Evolutionary conservation across 2,888 invertebrate genomes (phyloP).

Genomic region (Lucinisca nassula): DNA sequence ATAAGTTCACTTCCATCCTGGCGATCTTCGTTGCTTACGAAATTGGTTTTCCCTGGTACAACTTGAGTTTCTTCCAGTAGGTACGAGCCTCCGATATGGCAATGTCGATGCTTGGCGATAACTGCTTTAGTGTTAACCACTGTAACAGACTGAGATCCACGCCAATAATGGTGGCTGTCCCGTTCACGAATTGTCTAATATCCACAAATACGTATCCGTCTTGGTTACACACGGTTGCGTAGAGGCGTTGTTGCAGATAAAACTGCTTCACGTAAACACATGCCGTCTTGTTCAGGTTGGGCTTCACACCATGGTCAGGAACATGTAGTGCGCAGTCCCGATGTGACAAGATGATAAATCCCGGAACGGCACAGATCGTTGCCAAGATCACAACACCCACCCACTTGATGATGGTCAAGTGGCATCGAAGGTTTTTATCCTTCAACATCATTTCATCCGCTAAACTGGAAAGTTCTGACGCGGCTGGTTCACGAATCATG

Average conservation of each 20-base stretch:
- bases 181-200: slow-evolving; percentile 37
- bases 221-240: slow-evolving; percentile 28
- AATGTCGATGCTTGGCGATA: not conserved
- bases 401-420: too few species aligned
- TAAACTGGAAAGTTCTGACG: too few species aligned
- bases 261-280: slow-evolving; percentile 28
- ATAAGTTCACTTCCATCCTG: not conserved
- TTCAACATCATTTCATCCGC: too few species aligned
- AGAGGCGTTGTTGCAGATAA: slow-evolving; percentile 4
- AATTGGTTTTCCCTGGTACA: not conserved
- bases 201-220: slow-evolving; percentile 29
- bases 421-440: too few species aligned
- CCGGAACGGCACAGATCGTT: too few species aligned
- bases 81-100: slow-evolving; percentile 31
- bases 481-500: too few species aligned
- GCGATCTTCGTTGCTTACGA: not conserved
- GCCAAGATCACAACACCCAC: too few species aligned
- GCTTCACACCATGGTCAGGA: too few species aligned
- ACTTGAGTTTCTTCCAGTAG: slow-evolving; percentile 3
- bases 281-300: too few species aligned
- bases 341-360: too few species aligned
- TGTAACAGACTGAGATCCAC: slow-evolving; percentile 22
- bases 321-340: too few species aligned
- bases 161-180: slow-evolving; percentile 13
- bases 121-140: slow-evolving; percentile 30